phyloP scores from a whole-genome alignment of 2,113 vertebrate species.

The Illadopsis cleaveri region DNA sequence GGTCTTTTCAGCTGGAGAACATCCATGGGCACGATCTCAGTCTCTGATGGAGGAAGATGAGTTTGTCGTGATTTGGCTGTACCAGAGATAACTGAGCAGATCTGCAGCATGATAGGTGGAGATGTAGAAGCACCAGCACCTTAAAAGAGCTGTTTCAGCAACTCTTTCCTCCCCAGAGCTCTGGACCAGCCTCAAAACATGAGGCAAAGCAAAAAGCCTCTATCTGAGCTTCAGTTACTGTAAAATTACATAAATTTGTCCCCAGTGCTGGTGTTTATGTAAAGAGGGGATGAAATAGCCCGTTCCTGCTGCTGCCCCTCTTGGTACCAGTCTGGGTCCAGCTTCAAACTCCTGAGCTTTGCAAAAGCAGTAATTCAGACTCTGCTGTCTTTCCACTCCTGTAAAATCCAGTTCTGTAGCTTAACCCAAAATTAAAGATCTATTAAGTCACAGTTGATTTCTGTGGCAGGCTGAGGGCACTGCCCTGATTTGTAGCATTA shows the following conservation, averaged over 20 bases:
- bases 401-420: background rate
- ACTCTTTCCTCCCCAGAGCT: background rate
- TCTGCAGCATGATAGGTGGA: background rate
- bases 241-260: background rate
- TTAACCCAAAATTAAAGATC: background rate
- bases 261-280: rapidly evolving
- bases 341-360: background rate
- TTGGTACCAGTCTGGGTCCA: background rate
- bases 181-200: background rate
- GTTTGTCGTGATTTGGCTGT: background rate
- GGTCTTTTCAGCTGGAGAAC: background rate
- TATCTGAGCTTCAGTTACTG: background rate
- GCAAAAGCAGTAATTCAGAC: background rate
- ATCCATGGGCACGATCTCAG: rapidly evolving
- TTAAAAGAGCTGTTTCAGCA: background rate
- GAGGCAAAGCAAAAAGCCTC: background rate
- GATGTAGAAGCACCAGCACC: background rate
- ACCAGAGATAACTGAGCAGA: background rate
- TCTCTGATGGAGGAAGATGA: background rate
- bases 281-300: background rate
- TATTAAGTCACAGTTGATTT: background rate
- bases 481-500: background rate
- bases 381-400: background rate
- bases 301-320: background rate
- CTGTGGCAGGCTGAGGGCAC: rapidly evolving